Evolutionary conservation across 1,140 invertebrate genomes (phyloP).

Genomic region (Panulirus ornatus): DNA sequence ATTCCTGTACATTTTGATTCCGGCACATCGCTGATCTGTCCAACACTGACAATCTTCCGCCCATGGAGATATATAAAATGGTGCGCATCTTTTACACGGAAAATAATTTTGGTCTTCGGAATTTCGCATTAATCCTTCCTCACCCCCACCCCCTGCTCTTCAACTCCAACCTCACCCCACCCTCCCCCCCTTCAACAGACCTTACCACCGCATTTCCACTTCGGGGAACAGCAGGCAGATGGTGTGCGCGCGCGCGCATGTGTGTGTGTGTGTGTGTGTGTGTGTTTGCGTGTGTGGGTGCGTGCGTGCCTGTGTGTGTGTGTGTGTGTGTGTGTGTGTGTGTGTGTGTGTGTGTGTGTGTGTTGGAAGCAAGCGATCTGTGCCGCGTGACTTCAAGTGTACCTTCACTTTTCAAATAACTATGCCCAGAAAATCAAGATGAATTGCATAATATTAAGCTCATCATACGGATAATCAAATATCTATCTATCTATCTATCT

Average conservation of each 20-base stretch:
- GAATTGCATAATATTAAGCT: no score
- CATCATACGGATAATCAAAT: no score
- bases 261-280: neutral
- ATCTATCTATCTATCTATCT: no score
- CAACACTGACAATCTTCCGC: neutral
- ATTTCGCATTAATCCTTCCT: no score
- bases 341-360: no score
- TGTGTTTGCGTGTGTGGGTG: constrained; percentile 32
- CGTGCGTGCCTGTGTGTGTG: neutral
- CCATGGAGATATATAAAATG: constrained; percentile 24
- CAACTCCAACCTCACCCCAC: neutral
- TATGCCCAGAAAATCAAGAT: no score
- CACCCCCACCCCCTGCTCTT: neutral
- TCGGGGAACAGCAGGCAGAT: no score
- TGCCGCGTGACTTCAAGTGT: no score
- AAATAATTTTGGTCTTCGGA: constrained; percentile 19
- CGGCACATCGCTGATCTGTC: neutral
- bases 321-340: neutral
- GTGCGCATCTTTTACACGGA: constrained; percentile 9
- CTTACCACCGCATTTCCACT: neutral
- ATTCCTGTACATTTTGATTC: constrained; percentile 16
- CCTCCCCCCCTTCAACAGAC: neutral
- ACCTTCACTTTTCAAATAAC: no score
- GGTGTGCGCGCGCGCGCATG: no score
- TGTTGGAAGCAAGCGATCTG: no score